phyloP scores from a whole-genome alignment of 2,888 invertebrate genomes.

The Chirona hameri region DNA sequence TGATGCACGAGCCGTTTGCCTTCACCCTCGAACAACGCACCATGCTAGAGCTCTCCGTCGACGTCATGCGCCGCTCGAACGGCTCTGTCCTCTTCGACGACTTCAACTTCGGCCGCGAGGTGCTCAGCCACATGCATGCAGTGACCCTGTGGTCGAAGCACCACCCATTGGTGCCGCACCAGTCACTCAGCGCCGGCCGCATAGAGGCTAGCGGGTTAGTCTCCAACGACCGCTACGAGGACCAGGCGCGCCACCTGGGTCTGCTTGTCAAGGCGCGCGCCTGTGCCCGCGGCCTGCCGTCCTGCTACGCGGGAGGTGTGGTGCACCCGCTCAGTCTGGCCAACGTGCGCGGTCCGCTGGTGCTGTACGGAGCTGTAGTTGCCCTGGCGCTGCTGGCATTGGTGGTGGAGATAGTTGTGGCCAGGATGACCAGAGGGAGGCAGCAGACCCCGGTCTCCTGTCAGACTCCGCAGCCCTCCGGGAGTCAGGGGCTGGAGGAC shows the following conservation, averaged over 20 bases:
- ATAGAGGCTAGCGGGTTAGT: not conserved
- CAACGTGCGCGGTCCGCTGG: not conserved
- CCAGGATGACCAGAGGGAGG: too few species aligned
- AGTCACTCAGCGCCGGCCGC: not conserved
- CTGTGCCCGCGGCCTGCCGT: not conserved
- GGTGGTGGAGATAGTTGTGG: too few species aligned
- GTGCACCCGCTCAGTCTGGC: too few species aligned
- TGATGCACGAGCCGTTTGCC: not conserved
- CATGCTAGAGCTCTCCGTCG: not conserved
- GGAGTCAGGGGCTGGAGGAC: too few species aligned
- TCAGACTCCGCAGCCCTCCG: too few species aligned
- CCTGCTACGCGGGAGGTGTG: not conserved
- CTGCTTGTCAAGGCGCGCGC: not conserved
- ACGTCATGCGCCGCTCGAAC: not conserved
- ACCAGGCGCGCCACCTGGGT: not conserved
- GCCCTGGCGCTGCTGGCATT: too few species aligned
- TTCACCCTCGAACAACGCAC: not conserved
- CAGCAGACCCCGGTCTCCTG: too few species aligned
- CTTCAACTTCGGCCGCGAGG: not conserved
- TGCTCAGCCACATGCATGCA: not conserved
- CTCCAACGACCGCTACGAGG: not conserved
- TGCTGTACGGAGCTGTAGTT: too few species aligned
- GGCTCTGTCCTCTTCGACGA: not conserved
- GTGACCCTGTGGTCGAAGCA: not conserved
- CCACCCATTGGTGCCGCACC: not conserved